A percentile compares a stretch with the other conserved stretches of the same genome.
These are phyloP conservation scores for Bothrops jararaca DNA, from an alignment of 2,113 vertebrate genomes.

Conservation along the genomic window DNA sequence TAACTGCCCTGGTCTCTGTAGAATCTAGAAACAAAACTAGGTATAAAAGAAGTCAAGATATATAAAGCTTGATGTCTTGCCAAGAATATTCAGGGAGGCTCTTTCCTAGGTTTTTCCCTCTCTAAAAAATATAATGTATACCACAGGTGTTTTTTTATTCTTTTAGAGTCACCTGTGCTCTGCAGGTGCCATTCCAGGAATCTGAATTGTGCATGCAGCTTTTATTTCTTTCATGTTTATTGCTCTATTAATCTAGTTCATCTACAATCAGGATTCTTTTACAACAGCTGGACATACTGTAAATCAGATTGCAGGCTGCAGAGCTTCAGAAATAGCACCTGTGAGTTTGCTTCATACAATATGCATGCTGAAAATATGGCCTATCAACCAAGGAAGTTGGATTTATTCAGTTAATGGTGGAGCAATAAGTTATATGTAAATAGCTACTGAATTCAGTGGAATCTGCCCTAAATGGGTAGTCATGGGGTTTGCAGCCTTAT, in stretches of 20 bases:
- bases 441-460: not conserved
- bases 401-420: not conserved
- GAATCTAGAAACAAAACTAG: not conserved
- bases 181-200: not conserved
- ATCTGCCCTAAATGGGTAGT: not conserved
- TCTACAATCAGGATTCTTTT: not conserved
- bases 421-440: not conserved
- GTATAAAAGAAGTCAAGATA: not conserved
- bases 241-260: not conserved
- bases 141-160: not conserved
- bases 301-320: not conserved
- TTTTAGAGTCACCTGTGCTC: not conserved
- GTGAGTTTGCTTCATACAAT: not conserved
- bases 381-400: not conserved
- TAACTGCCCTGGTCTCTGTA: not conserved
- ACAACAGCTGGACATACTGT: not conserved
- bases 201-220: not conserved
- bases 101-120: not conserved
- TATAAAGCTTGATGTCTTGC: not conserved
- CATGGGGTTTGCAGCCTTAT: not conserved
- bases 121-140: not conserved
- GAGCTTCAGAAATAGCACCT: not conserved
- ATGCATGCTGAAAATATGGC: not conserved
- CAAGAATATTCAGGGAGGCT: not conserved
- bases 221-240: not conserved